Conservation (phyloP, 64 coral and sea anemone genomes). For the Dendrophyllia cribrosa region DNA sequence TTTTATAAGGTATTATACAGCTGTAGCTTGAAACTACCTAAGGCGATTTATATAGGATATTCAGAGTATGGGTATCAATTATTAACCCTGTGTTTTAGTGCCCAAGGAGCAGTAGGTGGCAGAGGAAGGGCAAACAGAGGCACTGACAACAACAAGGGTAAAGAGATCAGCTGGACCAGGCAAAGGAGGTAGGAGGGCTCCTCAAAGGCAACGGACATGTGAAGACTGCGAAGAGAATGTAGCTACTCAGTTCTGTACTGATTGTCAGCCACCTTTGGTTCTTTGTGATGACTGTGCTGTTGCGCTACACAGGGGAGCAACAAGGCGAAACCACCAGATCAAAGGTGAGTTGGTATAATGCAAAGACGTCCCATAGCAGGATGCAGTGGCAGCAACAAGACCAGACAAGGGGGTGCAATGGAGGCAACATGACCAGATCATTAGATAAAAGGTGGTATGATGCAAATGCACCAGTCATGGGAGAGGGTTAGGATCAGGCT, state of each 20-base stretch:
- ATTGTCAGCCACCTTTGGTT: slow-evolving; percentile 61
- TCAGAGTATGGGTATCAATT: background rate
- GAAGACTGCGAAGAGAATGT: slow-evolving; percentile 57
- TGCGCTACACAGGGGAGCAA: slow-evolving; percentile 50
- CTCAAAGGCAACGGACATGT: slow-evolving; percentile 46
- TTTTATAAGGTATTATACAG: too few species aligned
- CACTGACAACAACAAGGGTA: background rate
- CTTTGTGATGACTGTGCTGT: slow-evolving; percentile 52
- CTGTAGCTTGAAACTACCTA: too few species aligned
- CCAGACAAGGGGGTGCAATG: background rate
- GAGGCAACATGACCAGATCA: slow-evolving; percentile 38
- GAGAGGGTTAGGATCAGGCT: too few species aligned
- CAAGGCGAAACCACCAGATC: slow-evolving; percentile 58
- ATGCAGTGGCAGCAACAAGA: slow-evolving; percentile 8
- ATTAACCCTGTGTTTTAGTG: background rate
- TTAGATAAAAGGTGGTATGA: too few species aligned
- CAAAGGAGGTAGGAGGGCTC: background rate
- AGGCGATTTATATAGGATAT: too few species aligned
- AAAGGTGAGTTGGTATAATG: slow-evolving; percentile 18
- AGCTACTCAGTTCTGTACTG: slow-evolving; percentile 56
- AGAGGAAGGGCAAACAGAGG: background rate
- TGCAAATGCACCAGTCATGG: too few species aligned
- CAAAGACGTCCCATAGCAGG: too few species aligned
- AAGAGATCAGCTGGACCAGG: background rate
- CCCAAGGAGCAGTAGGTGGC: background rate